These are phyloP conservation scores for Holcopasites calliopsidis DNA, from an alignment of 1,140 invertebrate species.

Conservation along the genomic window DNA sequence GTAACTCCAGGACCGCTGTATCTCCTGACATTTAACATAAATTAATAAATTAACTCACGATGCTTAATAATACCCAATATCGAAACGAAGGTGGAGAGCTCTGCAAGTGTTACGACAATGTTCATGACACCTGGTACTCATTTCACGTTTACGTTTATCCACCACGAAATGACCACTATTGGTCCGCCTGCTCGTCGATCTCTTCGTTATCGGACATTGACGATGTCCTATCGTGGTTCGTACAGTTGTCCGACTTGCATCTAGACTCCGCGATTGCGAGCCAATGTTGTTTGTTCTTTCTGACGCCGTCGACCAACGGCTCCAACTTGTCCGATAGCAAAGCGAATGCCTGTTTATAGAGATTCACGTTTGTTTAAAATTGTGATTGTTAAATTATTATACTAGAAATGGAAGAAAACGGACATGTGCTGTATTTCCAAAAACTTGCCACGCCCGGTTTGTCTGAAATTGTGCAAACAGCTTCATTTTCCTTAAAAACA, in stretches of 20 bases:
- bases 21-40: slow-evolving; percentile 2
- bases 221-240: slow-evolving; percentile 74
- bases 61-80: slow-evolving; percentile 29
- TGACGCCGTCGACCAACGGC: slow-evolving; percentile 91
- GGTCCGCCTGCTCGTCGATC: slow-evolving; percentile 62
- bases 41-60: slow-evolving; percentile 32
- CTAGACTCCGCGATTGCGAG: slow-evolving; percentile 83
- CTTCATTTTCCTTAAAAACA: no score
- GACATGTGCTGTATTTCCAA: no score
- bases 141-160: neutral
- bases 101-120: neutral
- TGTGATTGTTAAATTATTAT: no score
- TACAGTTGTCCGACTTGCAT: slow-evolving; percentile 68
- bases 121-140: neutral
- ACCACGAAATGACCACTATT: slow-evolving; percentile 50
- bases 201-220: slow-evolving; percentile 64
- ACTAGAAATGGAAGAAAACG: no score
- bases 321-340: slow-evolving; percentile 87
- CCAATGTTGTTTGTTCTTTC: slow-evolving; percentile 91
- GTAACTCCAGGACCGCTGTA: no score
- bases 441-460: no score
- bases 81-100: slow-evolving; percentile 14
- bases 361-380: no score
- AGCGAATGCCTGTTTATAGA: slow-evolving; percentile 87
- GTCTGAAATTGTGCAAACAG: no score